Evolutionary conservation across 1,140 invertebrate genomes (phyloP).

Genomic region (Carcinoscorpius rotundicauda): DNA sequence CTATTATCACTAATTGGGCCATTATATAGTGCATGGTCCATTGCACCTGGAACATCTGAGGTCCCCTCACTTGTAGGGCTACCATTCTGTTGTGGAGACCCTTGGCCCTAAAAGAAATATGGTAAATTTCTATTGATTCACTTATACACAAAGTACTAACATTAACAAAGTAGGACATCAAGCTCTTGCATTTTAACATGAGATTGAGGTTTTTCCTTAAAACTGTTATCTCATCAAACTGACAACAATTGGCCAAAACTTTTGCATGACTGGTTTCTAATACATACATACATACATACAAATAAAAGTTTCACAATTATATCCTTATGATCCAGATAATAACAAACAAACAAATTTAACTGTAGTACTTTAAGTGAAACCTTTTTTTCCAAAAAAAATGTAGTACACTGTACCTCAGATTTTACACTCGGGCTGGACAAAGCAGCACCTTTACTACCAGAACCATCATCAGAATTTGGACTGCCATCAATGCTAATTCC

Average conservation of each 20-base stretch:
- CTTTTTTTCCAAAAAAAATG: too few relatives aligned
- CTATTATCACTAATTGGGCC: constrained; percentile 42
- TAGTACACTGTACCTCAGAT: constrained; percentile 45
- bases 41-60: constrained; percentile 34
- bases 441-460: constrained; percentile 54
- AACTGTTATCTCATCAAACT: too few relatives aligned
- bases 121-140: too few relatives aligned
- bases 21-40: constrained; percentile 22
- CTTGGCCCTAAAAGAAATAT: constrained; percentile 36
- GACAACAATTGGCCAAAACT: too few relatives aligned
- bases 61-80: constrained; percentile 39
- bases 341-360: too few relatives aligned
- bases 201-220: too few relatives aligned
- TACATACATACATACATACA: too few relatives aligned
- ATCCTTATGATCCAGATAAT: too few relatives aligned
- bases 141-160: too few relatives aligned
- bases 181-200: not conserved
- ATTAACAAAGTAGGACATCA: not conserved
- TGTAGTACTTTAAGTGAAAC: too few relatives aligned
- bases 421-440: constrained; percentile 78
- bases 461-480: constrained; percentile 60
- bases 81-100: constrained; percentile 50
- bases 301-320: too few relatives aligned
- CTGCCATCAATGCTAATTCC: constrained; percentile 41
- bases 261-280: too few relatives aligned